These are phyloP conservation scores for Telenomus remus DNA, from an alignment of 1,140 invertebrate genomes.

Conservation along the genomic window DNA sequence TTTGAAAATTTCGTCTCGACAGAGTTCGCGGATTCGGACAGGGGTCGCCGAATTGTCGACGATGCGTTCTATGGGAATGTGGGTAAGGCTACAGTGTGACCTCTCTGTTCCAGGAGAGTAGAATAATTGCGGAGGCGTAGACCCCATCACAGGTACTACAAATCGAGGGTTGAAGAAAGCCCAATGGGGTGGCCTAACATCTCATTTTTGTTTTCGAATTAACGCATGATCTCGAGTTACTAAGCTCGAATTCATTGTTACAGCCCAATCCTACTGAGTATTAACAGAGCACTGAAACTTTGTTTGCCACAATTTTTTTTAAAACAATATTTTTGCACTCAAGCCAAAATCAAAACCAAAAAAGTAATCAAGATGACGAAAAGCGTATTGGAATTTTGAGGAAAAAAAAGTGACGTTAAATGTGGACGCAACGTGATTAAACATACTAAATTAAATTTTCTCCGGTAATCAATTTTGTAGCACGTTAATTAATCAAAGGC, in stretches of 20 bases:
- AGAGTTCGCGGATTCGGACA: no score
- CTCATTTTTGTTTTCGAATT: background rate
- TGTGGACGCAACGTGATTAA: background rate
- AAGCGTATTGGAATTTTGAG: no score
- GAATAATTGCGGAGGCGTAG: constrained; percentile 61
- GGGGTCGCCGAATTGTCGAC: constrained; percentile 46
- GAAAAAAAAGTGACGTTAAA: background rate
- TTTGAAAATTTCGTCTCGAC: constrained; percentile 1
- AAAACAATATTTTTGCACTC: no score
- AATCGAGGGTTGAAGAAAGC: constrained; percentile 44
- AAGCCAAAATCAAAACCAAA: no score
- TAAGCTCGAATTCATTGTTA: no score
- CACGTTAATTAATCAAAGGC: no score
- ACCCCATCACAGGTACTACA: constrained; percentile 38
- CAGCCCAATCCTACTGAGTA: no score
- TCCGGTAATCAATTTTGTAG: no score
- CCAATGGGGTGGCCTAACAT: constrained; percentile 12
- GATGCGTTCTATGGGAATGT: constrained; percentile 69
- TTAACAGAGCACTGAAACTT: no score
- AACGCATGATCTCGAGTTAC: background rate
- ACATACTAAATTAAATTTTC: no score
- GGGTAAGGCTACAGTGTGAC: constrained; percentile 74
- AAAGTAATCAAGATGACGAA: no score
- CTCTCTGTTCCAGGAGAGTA: constrained; percentile 74
- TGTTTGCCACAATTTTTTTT: no score